Conservation (phyloP, 2,888 invertebrate genomes). For the Lepidochrysops patricia region DNA sequence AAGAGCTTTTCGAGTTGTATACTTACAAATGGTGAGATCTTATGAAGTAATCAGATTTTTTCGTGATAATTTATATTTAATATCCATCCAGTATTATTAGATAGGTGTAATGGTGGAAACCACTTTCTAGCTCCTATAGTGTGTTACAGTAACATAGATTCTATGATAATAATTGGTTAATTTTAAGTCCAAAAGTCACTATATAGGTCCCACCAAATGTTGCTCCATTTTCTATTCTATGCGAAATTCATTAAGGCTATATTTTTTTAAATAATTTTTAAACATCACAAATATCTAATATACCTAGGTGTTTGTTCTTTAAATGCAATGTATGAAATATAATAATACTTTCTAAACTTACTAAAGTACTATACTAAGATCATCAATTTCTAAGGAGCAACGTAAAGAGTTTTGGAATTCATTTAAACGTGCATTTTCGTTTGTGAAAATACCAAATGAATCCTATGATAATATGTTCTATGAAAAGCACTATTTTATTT, state of each 20-base stretch:
- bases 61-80: slow-evolving; percentile 65
- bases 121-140: slow-evolving; percentile 59
- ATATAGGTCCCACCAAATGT: slow-evolving; percentile 13
- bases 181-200: slow-evolving; percentile 19
- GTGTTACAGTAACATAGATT: slow-evolving; percentile 48
- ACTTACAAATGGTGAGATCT: slow-evolving; percentile 65
- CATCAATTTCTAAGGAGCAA: slow-evolving; percentile 8
- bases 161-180: slow-evolving; percentile 44
- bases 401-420: slow-evolving; percentile 25
- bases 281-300: neutral
- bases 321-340: neutral
- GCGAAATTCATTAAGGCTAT: neutral
- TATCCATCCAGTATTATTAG: slow-evolving; percentile 73
- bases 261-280: slow-evolving; percentile 9
- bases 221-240: slow-evolving; percentile 13
- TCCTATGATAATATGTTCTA: slow-evolving; percentile 1
- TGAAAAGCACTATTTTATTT: neutral
- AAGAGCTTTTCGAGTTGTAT: slow-evolving; percentile 70
- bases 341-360: slow-evolving; percentile 7
- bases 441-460: slow-evolving; percentile 12
- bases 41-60: slow-evolving; percentile 67
- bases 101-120: slow-evolving; percentile 54
- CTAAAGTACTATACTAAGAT: slow-evolving; percentile 6
- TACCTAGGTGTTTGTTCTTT: neutral
- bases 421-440: slow-evolving; percentile 21